phyloP scores from a whole-genome alignment of 2,797 vertebrate species.

The Neosilurus hyrtlii region DNA sequence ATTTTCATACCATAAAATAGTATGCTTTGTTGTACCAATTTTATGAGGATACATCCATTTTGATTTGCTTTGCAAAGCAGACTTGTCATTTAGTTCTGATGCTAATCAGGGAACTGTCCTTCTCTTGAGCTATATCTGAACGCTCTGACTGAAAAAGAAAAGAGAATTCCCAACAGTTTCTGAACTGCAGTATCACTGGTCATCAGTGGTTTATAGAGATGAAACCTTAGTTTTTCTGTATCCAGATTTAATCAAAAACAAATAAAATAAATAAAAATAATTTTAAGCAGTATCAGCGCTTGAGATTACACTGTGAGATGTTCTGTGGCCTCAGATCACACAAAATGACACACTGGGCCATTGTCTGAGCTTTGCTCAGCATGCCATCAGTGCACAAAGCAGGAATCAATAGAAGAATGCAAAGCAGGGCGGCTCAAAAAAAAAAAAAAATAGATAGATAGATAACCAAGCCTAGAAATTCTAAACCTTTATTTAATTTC shows the following conservation, averaged over 20 bases:
- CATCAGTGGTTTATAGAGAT: not conserved
- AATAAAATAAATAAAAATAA: too few relatives aligned
- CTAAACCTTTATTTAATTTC: not conserved
- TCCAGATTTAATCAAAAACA: not conserved
- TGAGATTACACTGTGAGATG: not conserved
- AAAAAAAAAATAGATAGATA: too few relatives aligned
- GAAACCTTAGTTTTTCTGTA: not conserved
- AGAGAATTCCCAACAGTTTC: not conserved
- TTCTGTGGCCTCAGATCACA: not conserved
- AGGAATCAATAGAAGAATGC: conserved; percentile 57
- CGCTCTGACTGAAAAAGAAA: conserved; percentile 14
- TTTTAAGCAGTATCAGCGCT: not conserved
- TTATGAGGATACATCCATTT: conserved; percentile 52
- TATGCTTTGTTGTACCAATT: conserved; percentile 36
- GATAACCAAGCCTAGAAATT: not conserved
- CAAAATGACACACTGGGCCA: conserved; percentile 55
- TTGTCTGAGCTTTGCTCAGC: conserved; percentile 65
- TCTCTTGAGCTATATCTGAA: conserved; percentile 45
- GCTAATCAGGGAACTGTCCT: conserved; percentile 57
- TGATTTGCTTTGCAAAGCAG: conserved; percentile 73
- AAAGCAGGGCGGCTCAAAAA: conserved; percentile 53
- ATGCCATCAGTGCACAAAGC: conserved; percentile 41
- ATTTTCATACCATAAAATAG: conserved; percentile 16
- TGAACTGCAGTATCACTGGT: not conserved
- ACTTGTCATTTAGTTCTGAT: conserved; percentile 50